Evolutionary conservation across 2,888 invertebrate species (phyloP).

Genomic region (Pteria penguin): DNA sequence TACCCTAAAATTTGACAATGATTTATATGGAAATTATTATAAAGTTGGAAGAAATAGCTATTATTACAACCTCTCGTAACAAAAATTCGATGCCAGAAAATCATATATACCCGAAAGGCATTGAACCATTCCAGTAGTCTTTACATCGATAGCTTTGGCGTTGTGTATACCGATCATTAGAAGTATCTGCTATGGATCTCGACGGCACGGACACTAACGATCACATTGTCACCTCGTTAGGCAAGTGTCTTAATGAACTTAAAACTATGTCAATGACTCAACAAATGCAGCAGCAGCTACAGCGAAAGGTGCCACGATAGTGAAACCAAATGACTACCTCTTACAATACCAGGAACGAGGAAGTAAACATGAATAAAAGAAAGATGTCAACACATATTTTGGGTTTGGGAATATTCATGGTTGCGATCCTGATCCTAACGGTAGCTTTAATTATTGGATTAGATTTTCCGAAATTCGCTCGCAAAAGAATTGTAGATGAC

Average conservation of each 20-base stretch:
- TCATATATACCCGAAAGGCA: too few relatives aligned
- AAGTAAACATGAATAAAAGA: background rate
- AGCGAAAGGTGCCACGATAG: background rate
- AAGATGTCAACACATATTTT: conserved; percentile 7
- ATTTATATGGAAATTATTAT: too few relatives aligned
- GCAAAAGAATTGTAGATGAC: conserved; percentile 9
- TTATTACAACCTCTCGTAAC: too few relatives aligned
- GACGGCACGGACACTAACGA: too few relatives aligned
- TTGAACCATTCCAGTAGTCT: too few relatives aligned
- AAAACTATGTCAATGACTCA: background rate
- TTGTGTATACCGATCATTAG: too few relatives aligned
- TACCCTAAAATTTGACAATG: too few relatives aligned
- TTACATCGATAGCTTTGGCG: too few relatives aligned
- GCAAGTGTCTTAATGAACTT: background rate
- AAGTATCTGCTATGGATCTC: too few relatives aligned
- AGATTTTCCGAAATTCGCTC: conserved; percentile 15
- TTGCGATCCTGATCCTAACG: conserved; percentile 11
- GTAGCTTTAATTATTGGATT: conserved; percentile 17
- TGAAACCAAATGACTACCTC: background rate
- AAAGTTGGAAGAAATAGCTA: too few relatives aligned
- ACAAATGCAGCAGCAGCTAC: too few relatives aligned
- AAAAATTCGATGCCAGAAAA: too few relatives aligned
- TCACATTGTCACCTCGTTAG: background rate
- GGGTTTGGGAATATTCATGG: conserved; percentile 14
- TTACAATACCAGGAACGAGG: background rate